Conservation (phyloP, 2,113 vertebrate species). For the Dendropsophus ebraccatus region DNA sequence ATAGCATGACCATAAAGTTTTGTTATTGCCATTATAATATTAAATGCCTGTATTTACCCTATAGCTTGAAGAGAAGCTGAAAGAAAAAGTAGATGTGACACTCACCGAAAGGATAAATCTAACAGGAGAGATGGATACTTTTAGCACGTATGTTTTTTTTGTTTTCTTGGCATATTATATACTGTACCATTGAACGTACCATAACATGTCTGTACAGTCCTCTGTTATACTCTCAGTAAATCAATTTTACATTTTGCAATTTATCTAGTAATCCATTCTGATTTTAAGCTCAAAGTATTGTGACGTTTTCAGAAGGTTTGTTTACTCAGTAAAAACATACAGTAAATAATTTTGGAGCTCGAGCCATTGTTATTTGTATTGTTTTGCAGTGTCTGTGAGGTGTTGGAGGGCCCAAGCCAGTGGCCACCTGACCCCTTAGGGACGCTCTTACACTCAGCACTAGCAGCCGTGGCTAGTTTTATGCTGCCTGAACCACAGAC, state of each 20-base stretch:
- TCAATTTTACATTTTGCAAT: not conserved
- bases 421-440: too few relatives aligned
- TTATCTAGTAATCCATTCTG: not conserved
- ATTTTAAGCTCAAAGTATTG: too few relatives aligned
- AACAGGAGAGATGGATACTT: constrained; percentile 96
- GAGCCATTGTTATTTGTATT: too few relatives aligned
- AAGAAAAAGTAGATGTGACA: constrained; percentile 92
- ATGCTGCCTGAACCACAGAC: too few relatives aligned
- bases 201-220: not conserved
- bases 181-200: not conserved
- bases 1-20: too few relatives aligned
- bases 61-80: constrained; percentile 97
- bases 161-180: not conserved
- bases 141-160: constrained; percentile 87
- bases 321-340: too few relatives aligned
- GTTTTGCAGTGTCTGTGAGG: too few relatives aligned
- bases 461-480: too few relatives aligned
- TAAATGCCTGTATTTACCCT: constrained; percentile 43
- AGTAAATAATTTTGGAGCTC: too few relatives aligned
- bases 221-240: not conserved
- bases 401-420: too few relatives aligned
- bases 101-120: constrained; percentile 92
- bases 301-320: too few relatives aligned
- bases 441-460: too few relatives aligned
- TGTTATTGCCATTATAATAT: not conserved